Base-by-base conservation (phyloP, 2,797 vertebrate genomes). In the Hoplostethus atlanticus region DNA sequence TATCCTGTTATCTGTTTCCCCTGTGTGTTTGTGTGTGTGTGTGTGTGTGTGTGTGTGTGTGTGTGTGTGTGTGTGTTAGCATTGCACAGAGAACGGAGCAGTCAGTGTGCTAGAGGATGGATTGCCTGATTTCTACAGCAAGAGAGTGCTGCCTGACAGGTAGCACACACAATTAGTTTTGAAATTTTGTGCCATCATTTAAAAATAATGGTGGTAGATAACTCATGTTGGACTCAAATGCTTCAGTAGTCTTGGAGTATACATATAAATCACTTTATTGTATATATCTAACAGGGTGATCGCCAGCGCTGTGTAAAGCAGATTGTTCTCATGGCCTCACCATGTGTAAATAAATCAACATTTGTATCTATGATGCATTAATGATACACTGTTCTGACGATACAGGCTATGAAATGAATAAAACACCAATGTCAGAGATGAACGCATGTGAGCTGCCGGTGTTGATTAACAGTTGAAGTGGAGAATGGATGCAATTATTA, bases 51-150 rank as follows among this genome's bases (percentile, higher is more conserved):
- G 28, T 16, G 53, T 55, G 53, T 30, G 52, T 53, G 52, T 53
- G 52, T 53, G 52, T 34, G 28, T 55, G 53, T 55, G 53, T 55
- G 53, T 55, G 53, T 7, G 54, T 55, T 75, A 96, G 93, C 92
- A 94, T 60, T 89, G 89, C 76, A 93, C 94, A 0, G 96, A 96
- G 85, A 97, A 97, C 0, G 96, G 96, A 60, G 94, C 89, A 64
- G 95, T 95, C 66, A 94, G 86, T 64, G 91, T 95, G 38, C 83
- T 97, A 65, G 97, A 97, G 51, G 96, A 98, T 31, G 97, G 97
- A 65, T 90, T 98, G 6, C 96, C 96, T 51, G 96, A 98, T 77
- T 98, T 97, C 90, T 98, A 97, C 92, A 96, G 93, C 92, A 96
- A 96, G 81, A 94, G 95, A 77, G 96, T 98, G 74, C 93, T 98